Base-by-base conservation (phyloP, 2,113 vertebrate species). In the Panurus biarmicus region DNA sequence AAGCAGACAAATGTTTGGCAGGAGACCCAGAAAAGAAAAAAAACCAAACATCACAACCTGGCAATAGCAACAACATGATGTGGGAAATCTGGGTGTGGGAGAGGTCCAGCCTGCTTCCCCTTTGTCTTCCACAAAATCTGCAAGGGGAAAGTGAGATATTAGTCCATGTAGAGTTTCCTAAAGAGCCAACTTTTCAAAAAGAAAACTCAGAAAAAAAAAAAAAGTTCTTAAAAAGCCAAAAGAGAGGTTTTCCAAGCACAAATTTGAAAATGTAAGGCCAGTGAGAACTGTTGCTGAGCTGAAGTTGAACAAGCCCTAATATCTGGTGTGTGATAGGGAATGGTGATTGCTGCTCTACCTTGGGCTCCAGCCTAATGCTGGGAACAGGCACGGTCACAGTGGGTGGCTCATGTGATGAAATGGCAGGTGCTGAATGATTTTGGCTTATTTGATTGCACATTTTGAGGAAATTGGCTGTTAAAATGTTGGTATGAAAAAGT, bases 1-100 rank as follows among this genome's bases (percentile, higher is more conserved):
- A 89, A 91, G 58, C 40, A 77, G 64, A 64, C 77, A 90, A 95
- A 65, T 65, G 75, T 94, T 97, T 87, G 71, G 58, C 57, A 85
- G 70, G 53, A 90, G 20, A 69, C 57, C 36, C 40, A 70, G 75
- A 48, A 82, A 85, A 65, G 12, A 14, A 66, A 22, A 57, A 42
- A n/a, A 10, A 5, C 40, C 7, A 75, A 83, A 61, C 38, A 54
- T 56, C 77, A 76, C 60, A 92, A 92, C 87, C 80, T 90, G 60
- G 85, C 58, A 93, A 87, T 62, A 89, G 42, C 42, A 76, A 66
- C 12, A 86, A 31, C 23, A 36, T 36, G 66, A 71, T 35, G 87
- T 84, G 90, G 84, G 81, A 87, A 95, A 85, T 78, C 21, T 70
- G 51, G 26, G 20, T 42, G 54, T 58, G 26, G 16, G 70, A 87